phyloP scores from a whole-genome alignment of 1,140 invertebrate genomes.

The Planococcus citri region DNA sequence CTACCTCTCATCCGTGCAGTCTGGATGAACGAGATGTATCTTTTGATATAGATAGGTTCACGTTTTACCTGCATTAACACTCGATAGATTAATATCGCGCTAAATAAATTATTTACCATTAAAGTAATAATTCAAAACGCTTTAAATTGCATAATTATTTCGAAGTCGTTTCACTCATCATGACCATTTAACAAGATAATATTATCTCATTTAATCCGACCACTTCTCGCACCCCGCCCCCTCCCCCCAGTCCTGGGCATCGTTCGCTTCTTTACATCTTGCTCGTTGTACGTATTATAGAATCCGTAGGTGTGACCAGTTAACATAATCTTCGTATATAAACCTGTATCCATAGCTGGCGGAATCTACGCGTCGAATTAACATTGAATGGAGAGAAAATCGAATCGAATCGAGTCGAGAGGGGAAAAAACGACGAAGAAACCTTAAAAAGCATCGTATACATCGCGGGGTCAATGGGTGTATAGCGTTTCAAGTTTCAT shows the following conservation, averaged over 20 bases:
- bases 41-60: no score
- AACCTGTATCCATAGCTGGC: not conserved
- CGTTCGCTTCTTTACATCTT: no score
- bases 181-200: not conserved
- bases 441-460: no score
- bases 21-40: no score
- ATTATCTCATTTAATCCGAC: not conserved
- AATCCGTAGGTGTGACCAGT: not conserved
- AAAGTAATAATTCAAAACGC: not conserved
- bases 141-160: constrained; percentile 1
- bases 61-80: no score
- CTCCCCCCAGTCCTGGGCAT: no score
- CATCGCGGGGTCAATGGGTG: not conserved
- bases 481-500: not conserved
- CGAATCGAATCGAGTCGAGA: not conserved
- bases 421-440: no score
- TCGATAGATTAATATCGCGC: not conserved
- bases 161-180: not conserved
- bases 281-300: no score
- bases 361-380: not conserved
- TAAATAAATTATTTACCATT: not conserved
- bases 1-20: no score
- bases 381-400: constrained; percentile 1
- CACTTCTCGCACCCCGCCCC: no score
- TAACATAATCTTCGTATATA: not conserved